Conservation (phyloP, 2,888 invertebrate genomes). For the Piscicola geometra region DNA sequence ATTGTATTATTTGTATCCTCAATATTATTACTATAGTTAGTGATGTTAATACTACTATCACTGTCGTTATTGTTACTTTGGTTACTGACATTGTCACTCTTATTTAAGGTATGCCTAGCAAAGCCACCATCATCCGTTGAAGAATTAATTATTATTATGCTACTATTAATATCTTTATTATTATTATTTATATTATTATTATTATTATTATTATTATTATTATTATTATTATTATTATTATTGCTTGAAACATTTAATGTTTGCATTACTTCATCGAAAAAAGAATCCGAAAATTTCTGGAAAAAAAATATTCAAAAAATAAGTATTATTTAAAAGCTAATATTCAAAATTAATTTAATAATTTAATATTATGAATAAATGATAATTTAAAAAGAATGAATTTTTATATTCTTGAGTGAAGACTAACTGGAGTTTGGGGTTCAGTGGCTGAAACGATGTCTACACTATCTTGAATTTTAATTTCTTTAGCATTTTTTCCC, state of each 20-base stretch:
- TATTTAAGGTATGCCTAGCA: neutral
- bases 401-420: too few relatives aligned
- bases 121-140: neutral
- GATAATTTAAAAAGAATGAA: too few relatives aligned
- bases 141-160: neutral
- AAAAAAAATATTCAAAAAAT: neutral
- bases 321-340: neutral
- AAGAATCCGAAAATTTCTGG: neutral
- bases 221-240: slow-evolving; percentile 15
- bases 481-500: neutral
- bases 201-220: neutral
- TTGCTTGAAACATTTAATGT: neutral
- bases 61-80: neutral
- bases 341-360: neutral
- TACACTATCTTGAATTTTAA: too few relatives aligned
- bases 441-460: too few relatives aligned
- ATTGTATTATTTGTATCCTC: too few relatives aligned
- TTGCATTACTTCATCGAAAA: slow-evolving; percentile 33
- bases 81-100: neutral
- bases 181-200: neutral
- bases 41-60: neutral
- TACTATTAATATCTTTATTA: neutral
- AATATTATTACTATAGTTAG: too few relatives aligned
- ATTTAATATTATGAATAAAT: too few relatives aligned
- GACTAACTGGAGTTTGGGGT: too few relatives aligned